A percentile compares a stretch with the other conserved stretches of the same genome.
These are phyloP conservation scores for Myioborus miniatus DNA, from an alignment of 2,797 vertebrate genomes.

Conservation along the genomic window DNA sequence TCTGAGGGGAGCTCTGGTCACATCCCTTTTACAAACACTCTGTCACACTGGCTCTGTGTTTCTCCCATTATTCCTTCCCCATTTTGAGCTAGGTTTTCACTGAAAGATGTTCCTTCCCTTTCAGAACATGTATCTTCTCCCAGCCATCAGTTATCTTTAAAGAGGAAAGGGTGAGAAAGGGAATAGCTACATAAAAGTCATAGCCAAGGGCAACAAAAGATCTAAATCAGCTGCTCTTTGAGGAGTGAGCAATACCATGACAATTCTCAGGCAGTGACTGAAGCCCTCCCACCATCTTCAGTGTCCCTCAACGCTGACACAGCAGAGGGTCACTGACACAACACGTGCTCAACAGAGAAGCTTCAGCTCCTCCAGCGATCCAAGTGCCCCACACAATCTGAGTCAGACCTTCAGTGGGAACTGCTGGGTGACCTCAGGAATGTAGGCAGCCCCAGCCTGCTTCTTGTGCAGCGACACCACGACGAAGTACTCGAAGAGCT, in stretches of 20 bases:
- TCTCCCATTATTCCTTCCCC: background rate
- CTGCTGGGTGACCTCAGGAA: conserved; percentile 89
- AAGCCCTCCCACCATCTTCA: background rate
- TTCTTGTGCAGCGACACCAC: conserved; percentile 89
- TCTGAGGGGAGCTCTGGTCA: background rate
- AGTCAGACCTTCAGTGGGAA: conserved; percentile 79
- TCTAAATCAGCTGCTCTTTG: background rate
- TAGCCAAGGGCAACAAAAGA: background rate
- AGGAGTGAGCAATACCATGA: background rate
- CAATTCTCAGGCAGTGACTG: background rate
- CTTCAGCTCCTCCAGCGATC: background rate
- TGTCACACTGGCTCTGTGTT: background rate
- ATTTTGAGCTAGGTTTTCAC: background rate
- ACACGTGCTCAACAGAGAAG: fast-evolving
- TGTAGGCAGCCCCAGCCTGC: conserved; percentile 80
- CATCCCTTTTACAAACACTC: background rate
- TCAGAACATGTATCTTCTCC: background rate
- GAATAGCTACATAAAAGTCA: background rate
- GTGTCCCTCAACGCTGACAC: background rate
- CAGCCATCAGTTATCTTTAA: background rate
- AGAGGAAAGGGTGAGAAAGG: background rate
- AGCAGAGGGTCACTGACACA: background rate
- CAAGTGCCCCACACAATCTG: fast-evolving
- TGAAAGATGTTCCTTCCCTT: background rate
- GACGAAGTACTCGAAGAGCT: conserved; percentile 90